Evolutionary conservation across 53 echinoderm and acorn worm genomes (phyloP), one percentile per base, ranked within the genome.

Genomic region (Pentamera pediparva): DNA sequence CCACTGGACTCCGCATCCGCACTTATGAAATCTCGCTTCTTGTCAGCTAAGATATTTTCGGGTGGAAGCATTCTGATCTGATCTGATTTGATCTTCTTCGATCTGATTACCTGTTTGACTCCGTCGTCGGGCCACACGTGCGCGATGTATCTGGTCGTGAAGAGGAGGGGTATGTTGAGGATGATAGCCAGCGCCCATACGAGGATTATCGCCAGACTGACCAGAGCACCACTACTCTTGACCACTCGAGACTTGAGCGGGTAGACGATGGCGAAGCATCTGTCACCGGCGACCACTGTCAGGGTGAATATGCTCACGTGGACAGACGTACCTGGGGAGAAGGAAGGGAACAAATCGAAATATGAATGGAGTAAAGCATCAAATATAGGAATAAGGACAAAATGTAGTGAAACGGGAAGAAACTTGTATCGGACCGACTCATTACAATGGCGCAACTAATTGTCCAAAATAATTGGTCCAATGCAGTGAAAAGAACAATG

Each of bases 241-340:
- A 90, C 85, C 58, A 94, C 89, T 43, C 95, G 82, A 37, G 95
- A 89, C 72, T 87, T 87, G 53, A 94, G 76, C 32, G 95, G 95
- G 51, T 90, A 82, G 13, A 94, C 72, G 56, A 94, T 94, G 57
- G 90, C 90, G 72, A 94, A 85, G 85, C 90, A 94, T 37, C 95
- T 75, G 45, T 94, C 95, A 11, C 90, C 87, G 2, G 95, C 95
- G 8, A 94, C 90, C 0, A 90, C 90, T 24, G 86, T 87, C 55
- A 94, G 57, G 0, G 95, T 90, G 20, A 90, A 58, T 29, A 94
- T 94, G 60, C 95, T 94, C 37, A 89, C 89, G 39, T 89, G 85
- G 11, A 94, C 75, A 6, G 95, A 94, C 1, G 90, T 76, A 39
- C 82, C 95, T 94, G 75, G 17, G 70, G 63, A 61, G 37, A 11